phyloP scores from a whole-genome alignment of 2,888 invertebrate species.

The Cistogaster globosa region DNA sequence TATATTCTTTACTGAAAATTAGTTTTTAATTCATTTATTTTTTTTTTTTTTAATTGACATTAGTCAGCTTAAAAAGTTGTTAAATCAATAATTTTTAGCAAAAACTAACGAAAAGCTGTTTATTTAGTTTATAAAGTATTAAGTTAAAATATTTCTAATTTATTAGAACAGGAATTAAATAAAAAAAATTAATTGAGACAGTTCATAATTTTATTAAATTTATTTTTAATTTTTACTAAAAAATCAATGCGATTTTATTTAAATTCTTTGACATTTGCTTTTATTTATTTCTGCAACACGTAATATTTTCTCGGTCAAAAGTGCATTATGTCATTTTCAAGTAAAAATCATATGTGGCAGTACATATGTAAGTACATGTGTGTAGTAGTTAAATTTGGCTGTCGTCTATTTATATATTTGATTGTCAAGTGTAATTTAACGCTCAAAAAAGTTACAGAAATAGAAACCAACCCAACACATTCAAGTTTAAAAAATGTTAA shows the following conservation, averaged over 20 bases:
- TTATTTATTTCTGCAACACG: slow-evolving; percentile 14
- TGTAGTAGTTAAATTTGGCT: slow-evolving; percentile 8
- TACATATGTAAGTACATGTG: not conserved
- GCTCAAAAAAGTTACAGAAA: not conserved
- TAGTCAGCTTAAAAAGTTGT: no score
- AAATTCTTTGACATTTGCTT: not conserved
- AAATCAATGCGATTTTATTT: not conserved
- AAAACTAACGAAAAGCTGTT: no score
- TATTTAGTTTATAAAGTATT: no score
- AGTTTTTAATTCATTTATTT: no score
- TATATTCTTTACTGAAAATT: no score
- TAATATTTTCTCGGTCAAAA: slow-evolving; percentile 70
- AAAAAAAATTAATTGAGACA: no score
- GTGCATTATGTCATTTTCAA: slow-evolving; percentile 80
- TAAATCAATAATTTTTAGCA: no score
- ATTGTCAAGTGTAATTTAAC: slow-evolving; percentile 37
- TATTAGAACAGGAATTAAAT: no score
- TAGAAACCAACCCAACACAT: not conserved
- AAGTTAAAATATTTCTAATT: no score
- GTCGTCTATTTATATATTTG: slow-evolving; percentile 13
- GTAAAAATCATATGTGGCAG: not conserved
- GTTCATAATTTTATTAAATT: no score
- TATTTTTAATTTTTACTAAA: not conserved
- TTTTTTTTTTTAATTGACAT: no score
- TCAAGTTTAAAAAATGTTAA: not conserved